Evolutionary conservation across 2,888 invertebrate species (phyloP).

Genomic region (Trachelus troglodyta): DNA sequence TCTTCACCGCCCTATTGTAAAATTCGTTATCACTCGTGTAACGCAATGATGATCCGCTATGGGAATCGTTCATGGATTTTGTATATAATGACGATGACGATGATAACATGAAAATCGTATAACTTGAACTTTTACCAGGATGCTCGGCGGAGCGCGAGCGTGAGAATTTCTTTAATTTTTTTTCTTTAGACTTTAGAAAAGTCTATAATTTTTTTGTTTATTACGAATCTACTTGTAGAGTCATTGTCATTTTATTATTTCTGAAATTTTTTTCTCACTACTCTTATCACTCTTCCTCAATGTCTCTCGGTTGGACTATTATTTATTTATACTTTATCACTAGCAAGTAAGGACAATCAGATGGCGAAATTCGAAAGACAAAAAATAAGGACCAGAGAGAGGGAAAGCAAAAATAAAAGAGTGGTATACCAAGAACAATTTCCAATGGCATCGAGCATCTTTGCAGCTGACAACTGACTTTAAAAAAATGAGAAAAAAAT

Average conservation of each 20-base stretch:
- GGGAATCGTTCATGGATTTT: slow-evolving; percentile 1
- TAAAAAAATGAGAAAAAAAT: not conserved
- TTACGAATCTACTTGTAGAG: not conserved
- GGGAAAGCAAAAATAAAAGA: not conserved
- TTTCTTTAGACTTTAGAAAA: not conserved
- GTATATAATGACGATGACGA: not conserved
- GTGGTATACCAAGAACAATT: not conserved
- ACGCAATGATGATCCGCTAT: not conserved
- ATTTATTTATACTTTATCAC: slow-evolving; percentile 39
- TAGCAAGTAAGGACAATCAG: slow-evolving; percentile 27
- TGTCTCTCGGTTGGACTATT: slow-evolving; percentile 31
- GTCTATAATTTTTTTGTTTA: not conserved
- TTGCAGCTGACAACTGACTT: not conserved
- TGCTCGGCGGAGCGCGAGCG: not conserved
- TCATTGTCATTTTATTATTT: not conserved
- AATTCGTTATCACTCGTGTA: not conserved
- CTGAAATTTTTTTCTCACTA: not conserved
- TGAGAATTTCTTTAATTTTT: not conserved
- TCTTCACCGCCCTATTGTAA: not conserved
- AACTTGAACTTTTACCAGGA: not conserved
- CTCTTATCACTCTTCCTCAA: slow-evolving; percentile 2
- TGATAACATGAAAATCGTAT: not conserved
- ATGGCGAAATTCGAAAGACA: not conserved
- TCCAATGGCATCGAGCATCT: not conserved
- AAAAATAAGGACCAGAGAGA: not conserved